Conservation (phyloP, 2,797 vertebrate species). For the Crax fasciolata region DNA sequence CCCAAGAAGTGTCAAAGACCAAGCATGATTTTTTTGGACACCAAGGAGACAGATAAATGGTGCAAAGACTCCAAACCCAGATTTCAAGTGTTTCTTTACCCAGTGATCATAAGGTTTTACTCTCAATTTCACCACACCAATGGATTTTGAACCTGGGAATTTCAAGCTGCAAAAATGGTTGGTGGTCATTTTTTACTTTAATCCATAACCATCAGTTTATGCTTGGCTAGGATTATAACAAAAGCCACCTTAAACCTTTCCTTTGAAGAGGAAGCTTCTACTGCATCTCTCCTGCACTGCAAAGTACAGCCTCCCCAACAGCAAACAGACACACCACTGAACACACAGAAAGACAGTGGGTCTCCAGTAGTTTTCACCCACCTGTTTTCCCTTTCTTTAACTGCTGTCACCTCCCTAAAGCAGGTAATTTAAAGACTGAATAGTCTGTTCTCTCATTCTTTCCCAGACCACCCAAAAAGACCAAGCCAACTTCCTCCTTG, state of each 20-base stretch:
- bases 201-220: background rate
- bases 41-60: background rate
- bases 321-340: background rate
- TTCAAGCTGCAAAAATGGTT: background rate
- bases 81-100: background rate
- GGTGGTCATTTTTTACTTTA: background rate
- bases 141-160: background rate
- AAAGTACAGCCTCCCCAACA: background rate
- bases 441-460: constrained; percentile 41
- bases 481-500: background rate
- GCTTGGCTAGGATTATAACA: background rate
- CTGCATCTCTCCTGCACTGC: background rate
- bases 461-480: constrained; percentile 67
- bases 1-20: background rate
- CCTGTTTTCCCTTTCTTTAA: constrained; percentile 32
- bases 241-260: constrained; percentile 17
- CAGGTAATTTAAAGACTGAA: constrained; percentile 66
- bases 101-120: background rate
- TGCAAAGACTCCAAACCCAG: background rate
- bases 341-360: background rate
- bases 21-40: background rate
- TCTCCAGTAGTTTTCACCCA: background rate
- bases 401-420: constrained; percentile 26
- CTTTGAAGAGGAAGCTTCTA: background rate
- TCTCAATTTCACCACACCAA: background rate